Conservation (phyloP, 2,113 vertebrate species). For the Willisornis vidua region DNA sequence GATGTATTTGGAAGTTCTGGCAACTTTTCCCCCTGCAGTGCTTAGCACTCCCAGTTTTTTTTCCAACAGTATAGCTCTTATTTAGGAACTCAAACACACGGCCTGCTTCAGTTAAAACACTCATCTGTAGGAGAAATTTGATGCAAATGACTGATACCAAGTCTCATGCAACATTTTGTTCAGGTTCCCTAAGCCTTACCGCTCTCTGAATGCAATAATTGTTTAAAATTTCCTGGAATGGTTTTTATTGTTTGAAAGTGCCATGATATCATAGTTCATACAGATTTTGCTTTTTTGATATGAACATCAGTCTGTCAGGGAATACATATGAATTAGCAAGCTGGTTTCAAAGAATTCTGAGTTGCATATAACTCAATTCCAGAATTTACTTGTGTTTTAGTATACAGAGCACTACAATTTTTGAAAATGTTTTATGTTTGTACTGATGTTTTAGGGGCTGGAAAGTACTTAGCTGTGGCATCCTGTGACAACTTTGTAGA, state of each 20-base stretch:
- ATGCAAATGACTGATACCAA: neutral
- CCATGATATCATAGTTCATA: neutral
- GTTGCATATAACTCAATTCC: neutral
- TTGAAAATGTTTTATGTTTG: neutral
- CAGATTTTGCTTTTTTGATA: neutral
- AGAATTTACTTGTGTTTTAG: neutral
- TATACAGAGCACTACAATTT: neutral
- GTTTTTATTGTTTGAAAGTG: neutral
- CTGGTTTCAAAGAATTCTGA: neutral
- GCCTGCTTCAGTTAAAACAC: neutral
- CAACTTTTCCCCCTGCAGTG: neutral
- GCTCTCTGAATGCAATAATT: neutral
- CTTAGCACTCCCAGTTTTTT: neutral
- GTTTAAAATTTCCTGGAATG: neutral
- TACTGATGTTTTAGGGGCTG: constrained; percentile 78
- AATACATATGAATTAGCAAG: neutral
- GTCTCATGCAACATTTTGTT: neutral
- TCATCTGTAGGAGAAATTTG: neutral
- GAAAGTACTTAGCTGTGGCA: constrained; percentile 95
- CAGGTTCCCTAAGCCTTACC: neutral
- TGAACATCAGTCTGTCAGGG: neutral
- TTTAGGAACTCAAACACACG: neutral
- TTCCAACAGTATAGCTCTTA: neutral
- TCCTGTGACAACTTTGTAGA: constrained; percentile 96
- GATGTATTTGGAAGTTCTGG: neutral